phyloP scores from a whole-genome alignment of 2,888 invertebrate species.

The Nezara viridula region DNA sequence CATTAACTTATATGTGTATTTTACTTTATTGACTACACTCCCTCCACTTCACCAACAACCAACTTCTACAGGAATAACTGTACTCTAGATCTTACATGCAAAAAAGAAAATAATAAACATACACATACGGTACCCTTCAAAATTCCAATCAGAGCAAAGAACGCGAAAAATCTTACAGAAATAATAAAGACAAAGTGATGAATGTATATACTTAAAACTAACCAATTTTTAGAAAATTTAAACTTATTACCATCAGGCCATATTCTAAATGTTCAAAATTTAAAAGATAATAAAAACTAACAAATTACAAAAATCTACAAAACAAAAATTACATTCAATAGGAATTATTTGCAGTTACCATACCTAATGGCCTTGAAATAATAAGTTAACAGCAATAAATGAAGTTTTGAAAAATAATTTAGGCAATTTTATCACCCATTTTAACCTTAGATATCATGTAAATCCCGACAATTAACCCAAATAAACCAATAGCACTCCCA shows the following conservation, averaged over 20 bases:
- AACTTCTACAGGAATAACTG: too few species aligned
- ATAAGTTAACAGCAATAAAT: background rate
- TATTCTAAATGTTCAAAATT: background rate
- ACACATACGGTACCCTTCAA: background rate
- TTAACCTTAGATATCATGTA: constrained; percentile 89
- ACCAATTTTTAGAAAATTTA: background rate
- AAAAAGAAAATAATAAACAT: background rate
- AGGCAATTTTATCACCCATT: constrained; percentile 67
- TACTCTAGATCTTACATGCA: too few species aligned
- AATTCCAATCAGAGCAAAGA: background rate
- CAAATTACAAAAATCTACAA: background rate
- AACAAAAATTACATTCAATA: background rate
- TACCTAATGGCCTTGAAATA: background rate
- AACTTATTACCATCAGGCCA: background rate
- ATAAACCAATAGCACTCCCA: constrained; percentile 98
- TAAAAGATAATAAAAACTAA: background rate
- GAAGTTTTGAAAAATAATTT: background rate
- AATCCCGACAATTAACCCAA: constrained; percentile 98
- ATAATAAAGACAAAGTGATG: background rate
- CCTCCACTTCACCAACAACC: too few species aligned
- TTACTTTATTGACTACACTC: too few species aligned
- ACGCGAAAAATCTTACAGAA: background rate
- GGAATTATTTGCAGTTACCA: background rate
- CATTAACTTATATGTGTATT: too few species aligned
- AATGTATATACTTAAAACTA: background rate